phyloP scores from a whole-genome alignment of 2,113 vertebrate genomes.

The Lipophrys pholis region DNA sequence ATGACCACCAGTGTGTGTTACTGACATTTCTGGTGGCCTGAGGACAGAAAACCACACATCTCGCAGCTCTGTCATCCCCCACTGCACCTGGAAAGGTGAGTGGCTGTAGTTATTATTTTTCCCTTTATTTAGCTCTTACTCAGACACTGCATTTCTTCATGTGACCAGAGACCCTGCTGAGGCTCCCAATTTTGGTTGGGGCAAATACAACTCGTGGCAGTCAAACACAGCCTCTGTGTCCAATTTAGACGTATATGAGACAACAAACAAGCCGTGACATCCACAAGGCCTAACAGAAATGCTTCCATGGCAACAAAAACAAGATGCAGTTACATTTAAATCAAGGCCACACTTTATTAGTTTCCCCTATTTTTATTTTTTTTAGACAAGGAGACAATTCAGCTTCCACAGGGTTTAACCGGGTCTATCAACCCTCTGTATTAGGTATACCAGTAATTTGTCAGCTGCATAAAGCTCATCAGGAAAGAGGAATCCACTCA shows the following conservation, averaged over 20 bases:
- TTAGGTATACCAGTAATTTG: conserved; percentile 47
- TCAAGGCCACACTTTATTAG: conserved; percentile 47
- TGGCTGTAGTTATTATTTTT: conserved; percentile 32
- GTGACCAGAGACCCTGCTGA: conserved; percentile 30
- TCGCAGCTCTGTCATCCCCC: conserved; percentile 29
- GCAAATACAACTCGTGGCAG: conserved; percentile 11
- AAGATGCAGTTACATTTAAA: conserved; percentile 58
- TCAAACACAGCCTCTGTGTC: conserved; percentile 1
- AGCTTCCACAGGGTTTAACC: not conserved
- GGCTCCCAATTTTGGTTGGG: conserved; percentile 5
- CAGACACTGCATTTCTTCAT: conserved; percentile 15
- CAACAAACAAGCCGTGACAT: conserved; percentile 22
- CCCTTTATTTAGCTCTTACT: conserved; percentile 2
- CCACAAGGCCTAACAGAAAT: conserved; percentile 32
- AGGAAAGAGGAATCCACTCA: conserved; percentile 38
- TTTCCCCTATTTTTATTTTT: conserved; percentile 7
- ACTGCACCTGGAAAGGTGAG: conserved; percentile 38
- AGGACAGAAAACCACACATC: conserved; percentile 51
- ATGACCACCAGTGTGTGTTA: conserved; percentile 54
- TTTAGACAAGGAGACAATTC: conserved; percentile 45
- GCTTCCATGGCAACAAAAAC: conserved; percentile 57
- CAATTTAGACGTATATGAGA: conserved; percentile 16
- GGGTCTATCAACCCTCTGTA: conserved; percentile 31
- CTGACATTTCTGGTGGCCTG: conserved; percentile 70
- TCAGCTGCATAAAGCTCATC: conserved; percentile 60